These are phyloP conservation scores for rat (Rattus norvegicus) DNA, from an alignment of 2,113 vertebrate species.

Conservation along the genomic window DNA sequence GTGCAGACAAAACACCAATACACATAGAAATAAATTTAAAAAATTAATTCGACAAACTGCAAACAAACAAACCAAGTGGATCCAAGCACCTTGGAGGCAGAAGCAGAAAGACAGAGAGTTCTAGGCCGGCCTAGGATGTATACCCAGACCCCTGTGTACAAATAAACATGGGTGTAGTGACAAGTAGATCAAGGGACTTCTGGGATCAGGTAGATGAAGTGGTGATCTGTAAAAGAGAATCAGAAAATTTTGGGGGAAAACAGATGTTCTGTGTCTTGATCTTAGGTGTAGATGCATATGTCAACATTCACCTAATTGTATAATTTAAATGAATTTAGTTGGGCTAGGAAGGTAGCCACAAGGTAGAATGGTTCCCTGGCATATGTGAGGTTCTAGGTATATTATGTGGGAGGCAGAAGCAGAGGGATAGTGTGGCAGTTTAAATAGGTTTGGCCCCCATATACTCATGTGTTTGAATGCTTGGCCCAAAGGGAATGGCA, in stretches of 20 bases:
- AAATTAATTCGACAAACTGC: not conserved
- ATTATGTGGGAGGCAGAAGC: not conserved
- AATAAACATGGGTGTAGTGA: not conserved
- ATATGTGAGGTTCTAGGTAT: not conserved
- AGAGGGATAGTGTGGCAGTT: not conserved
- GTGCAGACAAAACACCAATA: not conserved
- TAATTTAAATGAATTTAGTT: not conserved
- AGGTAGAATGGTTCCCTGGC: not conserved
- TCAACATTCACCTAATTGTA: not conserved
- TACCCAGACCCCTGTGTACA: not conserved
- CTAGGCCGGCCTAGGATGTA: not conserved
- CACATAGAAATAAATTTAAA: slow-evolving; percentile 54
- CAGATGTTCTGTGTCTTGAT: slow-evolving; percentile 31
- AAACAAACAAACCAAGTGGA: not conserved
- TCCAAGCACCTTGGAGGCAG: not conserved
- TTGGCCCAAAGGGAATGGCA: not conserved
- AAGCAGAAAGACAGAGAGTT: not conserved
- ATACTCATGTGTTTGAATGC: not conserved
- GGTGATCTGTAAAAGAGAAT: not conserved
- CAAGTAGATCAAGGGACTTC: slow-evolving; percentile 14
- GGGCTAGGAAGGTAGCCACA: not conserved
- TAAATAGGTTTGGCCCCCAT: not conserved
- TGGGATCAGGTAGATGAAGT: not conserved
- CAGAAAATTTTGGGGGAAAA: not conserved
- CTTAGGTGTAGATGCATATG: not conserved